These are phyloP conservation scores for Plagiodera versicolora DNA, from an alignment of 2,888 invertebrate species.

Conservation along the genomic window DNA sequence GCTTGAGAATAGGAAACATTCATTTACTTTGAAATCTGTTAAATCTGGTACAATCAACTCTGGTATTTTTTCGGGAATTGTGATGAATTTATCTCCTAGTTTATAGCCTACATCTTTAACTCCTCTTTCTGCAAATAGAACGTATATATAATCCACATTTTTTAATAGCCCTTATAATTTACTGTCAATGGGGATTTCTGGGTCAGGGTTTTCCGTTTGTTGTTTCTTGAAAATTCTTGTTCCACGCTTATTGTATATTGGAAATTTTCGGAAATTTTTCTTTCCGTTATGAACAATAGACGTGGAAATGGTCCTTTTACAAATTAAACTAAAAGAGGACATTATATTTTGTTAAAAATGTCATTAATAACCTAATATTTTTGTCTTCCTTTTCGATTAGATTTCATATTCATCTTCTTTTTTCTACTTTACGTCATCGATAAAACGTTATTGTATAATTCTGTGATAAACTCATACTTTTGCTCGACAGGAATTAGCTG, in stretches of 20 bases:
- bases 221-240: slow-evolving; percentile 65
- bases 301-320: slow-evolving; percentile 58
- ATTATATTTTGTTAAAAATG: slow-evolving; percentile 25
- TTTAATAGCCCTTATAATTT: slow-evolving; percentile 30
- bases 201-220: slow-evolving; percentile 61
- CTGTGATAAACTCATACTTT: no score
- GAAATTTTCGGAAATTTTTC: slow-evolving; percentile 81
- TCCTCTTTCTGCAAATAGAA: slow-evolving; percentile 62
- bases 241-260: slow-evolving; percentile 75
- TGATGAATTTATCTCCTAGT: slow-evolving; percentile 61
- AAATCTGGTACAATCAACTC: slow-evolving; percentile 92
- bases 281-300: slow-evolving; percentile 64
- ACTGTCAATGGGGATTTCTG: slow-evolving; percentile 69
- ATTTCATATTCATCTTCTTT: no score
- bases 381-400: no score
- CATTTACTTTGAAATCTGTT: slow-evolving; percentile 67
- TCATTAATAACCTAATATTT: no score
- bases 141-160: no score
- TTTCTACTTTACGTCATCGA: no score
- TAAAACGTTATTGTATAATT: no score
- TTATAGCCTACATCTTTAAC: slow-evolving; percentile 67
- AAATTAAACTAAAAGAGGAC: slow-evolving; percentile 47
- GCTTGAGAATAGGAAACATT: neutral
- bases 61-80: slow-evolving; percentile 86
- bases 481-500: no score